These are phyloP conservation scores for Ciona savignyi DNA, from an alignment of 23 tunicate species.

Conservation along the genomic window DNA sequence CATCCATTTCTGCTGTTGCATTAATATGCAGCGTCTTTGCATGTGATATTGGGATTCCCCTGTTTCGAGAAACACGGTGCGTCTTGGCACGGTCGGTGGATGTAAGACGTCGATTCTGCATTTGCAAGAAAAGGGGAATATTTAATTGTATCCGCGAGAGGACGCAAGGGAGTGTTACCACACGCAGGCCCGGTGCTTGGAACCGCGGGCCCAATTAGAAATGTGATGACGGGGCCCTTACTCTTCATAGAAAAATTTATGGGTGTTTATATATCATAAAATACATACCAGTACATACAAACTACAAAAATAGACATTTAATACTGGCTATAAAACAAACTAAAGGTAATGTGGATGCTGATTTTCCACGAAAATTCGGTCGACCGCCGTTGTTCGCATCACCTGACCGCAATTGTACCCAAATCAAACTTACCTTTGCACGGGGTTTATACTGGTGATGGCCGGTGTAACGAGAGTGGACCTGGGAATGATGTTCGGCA, in stretches of 20 bases:
- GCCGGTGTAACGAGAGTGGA: constrained; percentile 69
- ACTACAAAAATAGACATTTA: too few relatives aligned
- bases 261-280: too few relatives aligned
- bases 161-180: background rate
- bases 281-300: too few relatives aligned
- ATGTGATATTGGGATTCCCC: constrained; percentile 65
- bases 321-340: too few relatives aligned
- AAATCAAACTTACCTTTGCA: constrained; percentile 36
- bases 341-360: background rate
- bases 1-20: constrained; percentile 72
- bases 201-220: too few relatives aligned
- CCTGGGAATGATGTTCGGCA: constrained; percentile 62
- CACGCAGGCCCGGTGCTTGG: constrained; percentile 10
- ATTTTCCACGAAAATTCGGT: background rate
- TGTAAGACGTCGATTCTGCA: constrained; percentile 77
- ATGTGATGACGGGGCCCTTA: too few relatives aligned
- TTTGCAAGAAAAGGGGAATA: background rate
- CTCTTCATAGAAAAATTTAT: too few relatives aligned
- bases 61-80: constrained; percentile 90
- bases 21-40: constrained; percentile 45
- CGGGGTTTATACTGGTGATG: constrained; percentile 51
- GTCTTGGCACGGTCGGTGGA: constrained; percentile 78
- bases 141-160: background rate
- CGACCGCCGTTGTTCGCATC: background rate
- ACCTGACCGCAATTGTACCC: too few relatives aligned